Base-by-base conservation (phyloP, 1,140 invertebrate species). In the Zaprionus inermis region DNA sequence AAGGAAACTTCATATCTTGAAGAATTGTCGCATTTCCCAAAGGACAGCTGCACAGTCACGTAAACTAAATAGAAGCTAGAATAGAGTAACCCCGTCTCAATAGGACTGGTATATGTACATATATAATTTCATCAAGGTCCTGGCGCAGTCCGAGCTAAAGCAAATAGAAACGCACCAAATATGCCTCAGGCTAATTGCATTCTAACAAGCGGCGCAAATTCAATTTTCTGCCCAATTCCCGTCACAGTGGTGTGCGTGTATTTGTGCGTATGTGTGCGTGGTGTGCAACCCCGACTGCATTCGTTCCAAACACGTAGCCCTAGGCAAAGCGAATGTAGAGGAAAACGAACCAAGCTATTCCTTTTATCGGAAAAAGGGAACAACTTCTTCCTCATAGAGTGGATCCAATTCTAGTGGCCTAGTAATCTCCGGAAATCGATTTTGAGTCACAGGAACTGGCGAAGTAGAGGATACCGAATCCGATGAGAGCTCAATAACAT, bases 171-270 rank as follows among this genome's bases (percentile, higher is more conserved):
- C 58, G 34, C 58, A 57, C 24, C 36, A 34, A 73, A 77, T 77
- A 59, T 71, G 83, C 89, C 90, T 38, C 59, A 49, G 79, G 89
- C 89, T 86, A 91, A 90, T 91, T 91, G 81, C 79, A 76, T 91
- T 83, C 79, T 91, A 91, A 91, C 89, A 91, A 90, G 84, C 89
- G 72, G 72, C 32, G 57, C 73, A 75, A 91, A 91, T 85, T 90
- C 79, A 79, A 91, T 91, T 91, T 90, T 72, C 59, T 55, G 34
- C 51, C 28, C 63, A 71, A 64, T 65, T 65, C 61, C 24, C 34
- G 10, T 59, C 64, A 20, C 46, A 30, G 52, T 51, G 49, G 44
- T 22, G 44, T 49, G 44, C n/a, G n/a, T n/a, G n/a, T n/a, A n/a
- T 36, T 68, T 55, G 10, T 36, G 46, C 41, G 41, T 63, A 7